phyloP scores from a whole-genome alignment of 2,113 vertebrate species.

The Spea multiplicata region DNA sequence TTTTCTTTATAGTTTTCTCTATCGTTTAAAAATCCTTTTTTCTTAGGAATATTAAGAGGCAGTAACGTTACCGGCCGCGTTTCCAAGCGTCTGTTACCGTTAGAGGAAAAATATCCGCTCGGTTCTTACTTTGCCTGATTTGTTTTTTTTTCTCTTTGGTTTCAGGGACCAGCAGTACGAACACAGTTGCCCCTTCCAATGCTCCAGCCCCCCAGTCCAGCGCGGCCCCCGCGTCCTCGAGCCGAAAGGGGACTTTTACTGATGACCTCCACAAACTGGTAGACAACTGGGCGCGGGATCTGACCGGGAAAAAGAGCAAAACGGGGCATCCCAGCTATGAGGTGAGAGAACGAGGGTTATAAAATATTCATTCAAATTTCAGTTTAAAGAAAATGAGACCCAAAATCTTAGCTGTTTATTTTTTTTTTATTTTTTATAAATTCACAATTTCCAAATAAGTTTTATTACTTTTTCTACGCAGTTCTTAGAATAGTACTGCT shows the following conservation, averaged over 20 bases:
- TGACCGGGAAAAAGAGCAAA: slow-evolving; percentile 88
- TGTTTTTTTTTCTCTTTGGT: slow-evolving; percentile 42
- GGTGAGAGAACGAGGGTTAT: slow-evolving; percentile 56
- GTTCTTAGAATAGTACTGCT: too few relatives aligned
- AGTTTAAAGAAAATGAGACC: background rate
- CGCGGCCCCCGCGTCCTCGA: slow-evolving; percentile 71
- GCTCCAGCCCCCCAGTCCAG: slow-evolving; percentile 74
- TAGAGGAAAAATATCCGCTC: too few relatives aligned
- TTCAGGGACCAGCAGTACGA: slow-evolving; percentile 93
- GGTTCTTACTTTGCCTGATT: background rate
- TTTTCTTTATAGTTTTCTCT: too few relatives aligned
- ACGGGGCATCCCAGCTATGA: slow-evolving; percentile 78
- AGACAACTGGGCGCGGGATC: slow-evolving; percentile 94
- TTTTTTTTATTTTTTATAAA: too few relatives aligned
- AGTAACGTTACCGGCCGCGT: too few relatives aligned
- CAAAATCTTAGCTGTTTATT: too few relatives aligned
- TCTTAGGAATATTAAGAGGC: too few relatives aligned
- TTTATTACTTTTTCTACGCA: too few relatives aligned
- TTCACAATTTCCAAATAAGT: too few relatives aligned
- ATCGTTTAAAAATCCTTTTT: too few relatives aligned
- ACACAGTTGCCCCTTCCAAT: slow-evolving; percentile 74
- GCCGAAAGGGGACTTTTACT: slow-evolving; percentile 93
- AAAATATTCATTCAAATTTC: background rate
- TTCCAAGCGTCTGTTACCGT: too few relatives aligned
- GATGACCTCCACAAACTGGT: slow-evolving; percentile 97